Conservation (phyloP, 2,797 vertebrate species). For the Sebastes miniatus region DNA sequence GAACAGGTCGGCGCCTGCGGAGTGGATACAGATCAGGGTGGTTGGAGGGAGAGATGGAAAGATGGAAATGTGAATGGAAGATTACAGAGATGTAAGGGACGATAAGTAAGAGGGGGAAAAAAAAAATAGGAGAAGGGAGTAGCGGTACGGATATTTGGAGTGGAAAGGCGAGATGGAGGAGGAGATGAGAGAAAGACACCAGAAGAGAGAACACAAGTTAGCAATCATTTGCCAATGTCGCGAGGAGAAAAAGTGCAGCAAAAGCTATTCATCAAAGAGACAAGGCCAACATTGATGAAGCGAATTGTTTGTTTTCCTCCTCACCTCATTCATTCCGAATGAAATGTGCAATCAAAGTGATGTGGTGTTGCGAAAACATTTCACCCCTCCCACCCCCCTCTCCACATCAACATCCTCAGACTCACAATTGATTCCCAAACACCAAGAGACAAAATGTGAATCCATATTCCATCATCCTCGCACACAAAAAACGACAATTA, state of each 20-base stretch:
- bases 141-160: slow-evolving; percentile 8
- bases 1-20: slow-evolving; percentile 93
- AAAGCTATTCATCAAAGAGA: slow-evolving; percentile 70
- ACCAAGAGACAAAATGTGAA: slow-evolving; percentile 48
- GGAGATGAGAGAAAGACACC: slow-evolving; percentile 29
- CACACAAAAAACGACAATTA: slow-evolving; percentile 46
- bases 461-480: slow-evolving; percentile 44
- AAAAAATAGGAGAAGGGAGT: not conserved
- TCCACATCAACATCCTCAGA: slow-evolving; percentile 45
- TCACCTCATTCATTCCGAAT: slow-evolving; percentile 69
- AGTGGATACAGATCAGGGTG: not conserved
- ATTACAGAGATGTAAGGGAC: slow-evolving; percentile 1
- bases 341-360: slow-evolving; percentile 73
- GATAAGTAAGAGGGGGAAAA: not conserved
- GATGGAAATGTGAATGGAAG: not conserved
- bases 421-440: slow-evolving; percentile 50
- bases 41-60: not conserved
- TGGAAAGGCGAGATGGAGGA: slow-evolving; percentile 10
- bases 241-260: slow-evolving; percentile 46
- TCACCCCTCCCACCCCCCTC: not conserved
- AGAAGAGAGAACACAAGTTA: slow-evolving; percentile 59
- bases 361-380: slow-evolving; percentile 60
- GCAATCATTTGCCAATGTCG: slow-evolving; percentile 60
- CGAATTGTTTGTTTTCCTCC: slow-evolving; percentile 67
- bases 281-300: slow-evolving; percentile 72